Percentiles rank a stretch among this genome's conserved stretches.
Evolutionary conservation across 2,113 vertebrate species (phyloP).

Genomic region (Sinocyclocheilus anophthalmus): DNA sequence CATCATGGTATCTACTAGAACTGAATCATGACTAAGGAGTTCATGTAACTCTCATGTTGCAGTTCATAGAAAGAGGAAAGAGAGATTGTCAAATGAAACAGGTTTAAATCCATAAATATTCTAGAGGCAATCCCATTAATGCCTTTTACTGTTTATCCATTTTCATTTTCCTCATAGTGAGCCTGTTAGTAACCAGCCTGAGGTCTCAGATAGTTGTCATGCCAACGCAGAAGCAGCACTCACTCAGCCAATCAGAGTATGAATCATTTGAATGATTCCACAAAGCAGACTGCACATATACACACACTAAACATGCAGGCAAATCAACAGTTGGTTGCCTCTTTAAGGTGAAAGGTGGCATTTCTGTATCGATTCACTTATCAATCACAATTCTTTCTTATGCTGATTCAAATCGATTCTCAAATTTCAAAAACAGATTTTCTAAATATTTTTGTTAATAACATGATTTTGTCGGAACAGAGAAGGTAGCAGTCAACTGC

Average conservation of each 20-base stretch:
- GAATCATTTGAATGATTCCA: neutral
- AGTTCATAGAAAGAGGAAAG: neutral
- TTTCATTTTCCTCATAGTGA: slow-evolving; percentile 14
- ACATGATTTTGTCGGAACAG: neutral
- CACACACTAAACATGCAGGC: too few species aligned
- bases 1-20: neutral
- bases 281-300: neutral
- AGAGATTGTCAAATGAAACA: too few species aligned
- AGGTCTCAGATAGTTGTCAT: slow-evolving; percentile 36
- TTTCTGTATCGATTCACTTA: neutral
- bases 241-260: slow-evolving; percentile 34
- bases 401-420: neutral
- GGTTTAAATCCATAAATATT: neutral
- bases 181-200: slow-evolving; percentile 23
- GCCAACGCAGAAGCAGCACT: slow-evolving; percentile 45
- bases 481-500: neutral
- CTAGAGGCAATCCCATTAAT: neutral
- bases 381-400: neutral
- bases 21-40: neutral
- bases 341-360: neutral
- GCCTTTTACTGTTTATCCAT: neutral
- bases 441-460: neutral
- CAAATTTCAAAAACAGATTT: neutral
- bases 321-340: slow-evolving; percentile 6
- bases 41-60: neutral